phyloP scores from a whole-genome alignment of 2,113 vertebrate species.

The Megaceryle torquata region DNA sequence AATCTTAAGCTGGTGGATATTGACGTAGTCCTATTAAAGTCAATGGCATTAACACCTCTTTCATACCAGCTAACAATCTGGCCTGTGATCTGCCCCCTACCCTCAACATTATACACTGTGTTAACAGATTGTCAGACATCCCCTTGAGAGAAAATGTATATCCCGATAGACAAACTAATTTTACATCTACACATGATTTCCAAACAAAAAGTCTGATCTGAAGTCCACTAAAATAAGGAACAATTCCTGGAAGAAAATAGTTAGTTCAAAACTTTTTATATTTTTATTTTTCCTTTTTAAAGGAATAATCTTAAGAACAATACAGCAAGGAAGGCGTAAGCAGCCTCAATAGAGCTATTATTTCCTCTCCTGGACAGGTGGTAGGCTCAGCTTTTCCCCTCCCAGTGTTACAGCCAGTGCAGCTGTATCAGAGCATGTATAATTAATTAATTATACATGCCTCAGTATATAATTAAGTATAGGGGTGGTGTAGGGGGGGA shows the following conservation, averaged over 20 bases:
- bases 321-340: neutral
- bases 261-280: neutral
- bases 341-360: slow-evolving; percentile 42
- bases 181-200: neutral
- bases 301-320: neutral
- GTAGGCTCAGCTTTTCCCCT: slow-evolving; percentile 24
- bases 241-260: neutral
- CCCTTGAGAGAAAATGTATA: slow-evolving; percentile 34
- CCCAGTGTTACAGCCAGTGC: neutral
- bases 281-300: neutral
- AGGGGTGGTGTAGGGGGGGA: neutral
- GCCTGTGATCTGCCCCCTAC: slow-evolving; percentile 58
- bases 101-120: slow-evolving; percentile 34
- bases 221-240: neutral
- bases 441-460: slow-evolving; percentile 65
- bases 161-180: neutral
- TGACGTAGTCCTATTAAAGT: slow-evolving; percentile 58
- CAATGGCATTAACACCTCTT: slow-evolving; percentile 56
- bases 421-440: slow-evolving; percentile 53
- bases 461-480: slow-evolving; percentile 49
- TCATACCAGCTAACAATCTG: slow-evolving; percentile 55
- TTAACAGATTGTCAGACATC: slow-evolving; percentile 48
- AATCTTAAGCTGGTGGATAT: slow-evolving; percentile 52
- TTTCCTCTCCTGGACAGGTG: slow-evolving; percentile 49
- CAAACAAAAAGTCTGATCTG: neutral